These are phyloP conservation scores for Muntiacus muntjak DNA, from an alignment of 2,113 vertebrate species.

Conservation along the genomic window DNA sequence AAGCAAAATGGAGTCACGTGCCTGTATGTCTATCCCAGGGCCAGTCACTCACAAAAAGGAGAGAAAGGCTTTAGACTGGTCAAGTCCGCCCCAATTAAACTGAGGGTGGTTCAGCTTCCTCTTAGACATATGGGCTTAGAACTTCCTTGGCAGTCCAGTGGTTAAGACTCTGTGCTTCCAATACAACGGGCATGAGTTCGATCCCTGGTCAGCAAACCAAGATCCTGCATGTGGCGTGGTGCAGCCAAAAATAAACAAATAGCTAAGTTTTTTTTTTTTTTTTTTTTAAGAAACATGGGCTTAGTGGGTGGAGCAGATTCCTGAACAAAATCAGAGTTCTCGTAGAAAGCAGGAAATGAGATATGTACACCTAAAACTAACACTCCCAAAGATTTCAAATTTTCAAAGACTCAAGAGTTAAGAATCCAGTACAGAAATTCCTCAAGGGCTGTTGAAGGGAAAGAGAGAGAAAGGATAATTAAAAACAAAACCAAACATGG, in stretches of 20 bases:
- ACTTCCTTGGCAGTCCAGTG: neutral
- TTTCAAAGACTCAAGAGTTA: neutral
- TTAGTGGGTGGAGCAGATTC: neutral
- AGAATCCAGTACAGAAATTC: neutral
- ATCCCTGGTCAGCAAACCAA: neutral
- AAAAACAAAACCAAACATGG: neutral
- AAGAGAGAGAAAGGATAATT: neutral
- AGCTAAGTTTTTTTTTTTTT: neutral
- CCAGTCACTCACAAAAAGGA: neutral
- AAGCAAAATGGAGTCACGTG: neutral
- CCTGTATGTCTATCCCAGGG: neutral
- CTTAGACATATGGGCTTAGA: neutral
- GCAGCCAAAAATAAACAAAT: neutral
- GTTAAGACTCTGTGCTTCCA: neutral
- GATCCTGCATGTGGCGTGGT: neutral
- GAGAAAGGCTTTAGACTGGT: neutral
- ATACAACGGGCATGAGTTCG: neutral
- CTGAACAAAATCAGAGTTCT: neutral
- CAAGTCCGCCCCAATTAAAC: neutral
- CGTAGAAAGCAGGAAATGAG: neutral
- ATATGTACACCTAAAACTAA: neutral
- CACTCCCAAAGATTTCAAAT: neutral
- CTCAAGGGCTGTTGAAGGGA: neutral
- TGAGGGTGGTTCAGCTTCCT: neutral
- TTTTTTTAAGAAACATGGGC: too few species aligned